Evolutionary conservation across 2,113 vertebrate species (phyloP), one percentile per base, ranked within the genome.

Genomic region (Prionailurus viverrinus): DNA sequence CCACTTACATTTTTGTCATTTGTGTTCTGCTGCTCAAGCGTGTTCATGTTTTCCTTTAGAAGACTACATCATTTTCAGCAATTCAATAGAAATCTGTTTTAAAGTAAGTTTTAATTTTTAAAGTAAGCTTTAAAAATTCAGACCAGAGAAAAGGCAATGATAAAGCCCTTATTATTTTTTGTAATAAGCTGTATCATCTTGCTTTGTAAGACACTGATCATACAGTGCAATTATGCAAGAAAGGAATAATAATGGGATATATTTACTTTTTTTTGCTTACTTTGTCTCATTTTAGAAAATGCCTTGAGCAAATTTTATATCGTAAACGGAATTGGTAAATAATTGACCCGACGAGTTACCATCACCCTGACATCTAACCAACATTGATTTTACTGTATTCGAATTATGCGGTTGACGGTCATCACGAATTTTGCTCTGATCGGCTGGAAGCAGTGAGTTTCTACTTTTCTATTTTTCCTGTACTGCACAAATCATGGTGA

Each of bases 231-330:
- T 51, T n/a, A 74, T 29, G 1, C 23, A 36, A 66, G 12, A 78
- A 81, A 45, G 80, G 27, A 74, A 78, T 61, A 45, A 53, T 21
- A 74, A 65, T 48, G 4, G 39, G 66, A 41, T 91, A 39, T 55
- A 74, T 85, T 69, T 88, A 83, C 29, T 55, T 69, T 80, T 92
- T 63, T 80, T 39, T 74, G 2, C 48, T 82, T 36, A 82, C 73
- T 65, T 81, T 63, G 55, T 89, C 71, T 84, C 63, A 31, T 89
- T 91, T 84, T 85, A 89, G 79, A 91, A 76, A 96, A 13, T 61
- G 39, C 55, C 65, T 79, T 48, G 19, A 94, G 71, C 36, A 89
- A 95, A 63, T 76, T 95, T 66, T 29, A 31, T 27, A 23, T 69
- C 27, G 14, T 21, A 18, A 86, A 86, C n/a, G 14, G 69, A 89